These are phyloP conservation scores for Ictalurus punctatus DNA, from an alignment of 2,113 vertebrate genomes.

Conservation along the genomic window DNA sequence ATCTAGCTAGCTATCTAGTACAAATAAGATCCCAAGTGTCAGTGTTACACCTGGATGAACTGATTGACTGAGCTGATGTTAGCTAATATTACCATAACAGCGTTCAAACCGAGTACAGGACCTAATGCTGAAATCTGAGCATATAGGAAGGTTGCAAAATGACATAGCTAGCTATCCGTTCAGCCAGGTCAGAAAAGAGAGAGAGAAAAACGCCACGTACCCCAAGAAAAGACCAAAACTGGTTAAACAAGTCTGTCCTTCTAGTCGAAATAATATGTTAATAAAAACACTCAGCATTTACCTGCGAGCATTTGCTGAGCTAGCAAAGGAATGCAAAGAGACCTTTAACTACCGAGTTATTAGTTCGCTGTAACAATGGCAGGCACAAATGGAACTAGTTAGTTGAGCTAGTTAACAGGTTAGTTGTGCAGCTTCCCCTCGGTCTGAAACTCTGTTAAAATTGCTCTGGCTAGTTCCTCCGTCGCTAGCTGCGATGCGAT, in stretches of 20 bases:
- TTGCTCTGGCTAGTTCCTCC: background rate
- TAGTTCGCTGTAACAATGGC: background rate
- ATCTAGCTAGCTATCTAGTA: conserved; percentile 51
- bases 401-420: background rate
- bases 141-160: conserved; percentile 65
- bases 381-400: background rate
- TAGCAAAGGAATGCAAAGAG: background rate
- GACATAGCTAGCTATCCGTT: conserved; percentile 65
- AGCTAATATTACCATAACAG: conserved; percentile 73
- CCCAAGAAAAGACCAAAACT: background rate
- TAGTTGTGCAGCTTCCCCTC: background rate
- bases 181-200: conserved; percentile 19
- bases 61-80: conserved; percentile 66
- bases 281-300: background rate
- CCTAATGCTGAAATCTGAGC: conserved; percentile 65
- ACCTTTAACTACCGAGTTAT: background rate
- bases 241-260: background rate
- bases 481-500: background rate
- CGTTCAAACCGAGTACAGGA: conserved; percentile 66
- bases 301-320: background rate
- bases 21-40: conserved; percentile 48
- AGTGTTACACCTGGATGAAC: background rate
- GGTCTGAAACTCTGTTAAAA: background rate
- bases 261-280: no score
- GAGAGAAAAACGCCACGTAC: conserved; percentile 4